Conservation (phyloP, 2,888 invertebrate species). For the Athetis lepigone region DNA sequence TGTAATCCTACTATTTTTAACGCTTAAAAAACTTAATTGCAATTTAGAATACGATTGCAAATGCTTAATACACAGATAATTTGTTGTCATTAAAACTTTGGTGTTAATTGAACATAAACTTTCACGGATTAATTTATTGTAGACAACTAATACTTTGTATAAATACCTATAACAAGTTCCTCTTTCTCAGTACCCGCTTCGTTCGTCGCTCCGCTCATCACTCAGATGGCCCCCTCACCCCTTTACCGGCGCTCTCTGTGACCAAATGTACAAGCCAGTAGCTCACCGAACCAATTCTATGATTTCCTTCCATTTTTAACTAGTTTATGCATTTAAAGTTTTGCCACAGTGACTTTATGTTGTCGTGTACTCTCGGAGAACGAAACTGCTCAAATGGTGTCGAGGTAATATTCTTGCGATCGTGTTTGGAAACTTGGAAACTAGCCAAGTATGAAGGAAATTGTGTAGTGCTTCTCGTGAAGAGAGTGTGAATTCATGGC, state of each 20-base stretch:
- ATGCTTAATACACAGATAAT: too few relatives aligned
- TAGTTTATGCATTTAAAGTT: constrained; percentile 7
- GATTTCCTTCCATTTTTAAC: constrained; percentile 18
- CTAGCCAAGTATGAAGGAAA: not conserved
- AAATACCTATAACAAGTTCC: too few relatives aligned
- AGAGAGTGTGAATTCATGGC: too few relatives aligned
- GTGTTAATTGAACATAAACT: too few relatives aligned
- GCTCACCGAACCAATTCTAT: constrained; percentile 32
- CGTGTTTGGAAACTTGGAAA: too few relatives aligned
- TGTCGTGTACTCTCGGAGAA: not conserved
- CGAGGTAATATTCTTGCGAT: too few relatives aligned
- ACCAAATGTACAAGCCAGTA: constrained; percentile 25
- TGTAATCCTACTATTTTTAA: too few relatives aligned
- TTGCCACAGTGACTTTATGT: not conserved
- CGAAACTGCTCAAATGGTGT: not conserved
- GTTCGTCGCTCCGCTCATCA: constrained; percentile 6
- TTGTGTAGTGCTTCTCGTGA: not conserved
- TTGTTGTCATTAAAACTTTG: too few relatives aligned
- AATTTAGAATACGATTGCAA: too few relatives aligned
- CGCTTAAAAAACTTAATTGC: too few relatives aligned
- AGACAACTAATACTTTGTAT: not conserved
- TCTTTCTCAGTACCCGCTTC: not conserved
- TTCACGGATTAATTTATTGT: too few relatives aligned
- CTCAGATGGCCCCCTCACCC: not conserved
- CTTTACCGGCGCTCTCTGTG: constrained; percentile 20